phyloP scores from a whole-genome alignment of 30 jellyfish, hydroid and myxozoan species.

The Haliclystus octoradiatus region DNA sequence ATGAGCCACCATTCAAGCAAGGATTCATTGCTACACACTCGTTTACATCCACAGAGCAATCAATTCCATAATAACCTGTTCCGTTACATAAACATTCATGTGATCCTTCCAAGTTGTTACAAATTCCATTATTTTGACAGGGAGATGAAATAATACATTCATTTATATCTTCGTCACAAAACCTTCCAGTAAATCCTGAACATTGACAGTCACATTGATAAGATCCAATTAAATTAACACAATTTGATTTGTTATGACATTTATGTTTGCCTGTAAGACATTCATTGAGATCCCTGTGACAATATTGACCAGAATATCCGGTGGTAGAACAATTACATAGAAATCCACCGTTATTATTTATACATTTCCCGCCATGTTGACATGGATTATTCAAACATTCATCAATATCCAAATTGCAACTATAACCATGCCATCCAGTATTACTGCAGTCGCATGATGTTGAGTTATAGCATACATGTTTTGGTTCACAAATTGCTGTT shows the following conservation, averaged over 20 bases:
- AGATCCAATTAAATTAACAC: conserved; percentile 36
- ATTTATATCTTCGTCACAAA: conserved; percentile 30
- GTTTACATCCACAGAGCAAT: conserved; percentile 29
- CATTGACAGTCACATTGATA: conserved; percentile 22
- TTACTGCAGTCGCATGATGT: conserved; percentile 11
- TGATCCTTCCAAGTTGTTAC: conserved; percentile 37
- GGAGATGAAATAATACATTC: conserved; percentile 18
- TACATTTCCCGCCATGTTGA: conserved; percentile 30
- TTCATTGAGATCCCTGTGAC: conserved; percentile 31
- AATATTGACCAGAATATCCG: conserved; percentile 33
- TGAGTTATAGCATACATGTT: not conserved
- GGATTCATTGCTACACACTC: conserved; percentile 37
- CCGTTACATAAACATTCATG: conserved; percentile 13
- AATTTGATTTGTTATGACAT: conserved; percentile 26
- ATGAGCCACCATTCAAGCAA: conserved; percentile 4
- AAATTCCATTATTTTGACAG: conserved; percentile 25
- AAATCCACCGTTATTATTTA: conserved; percentile 18
- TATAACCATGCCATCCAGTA: conserved; percentile 23
- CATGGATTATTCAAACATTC: conserved; percentile 33
- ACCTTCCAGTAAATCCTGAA: conserved; percentile 42
- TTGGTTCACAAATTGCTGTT: not conserved
- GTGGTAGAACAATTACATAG: conserved; percentile 32
- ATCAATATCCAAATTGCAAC: conserved; percentile 34
- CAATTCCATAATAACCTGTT: conserved; percentile 26
- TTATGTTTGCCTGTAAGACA: conserved; percentile 7